Evolutionary conservation across 2,113 vertebrate genomes (phyloP).

Genomic region (Geococcyx californianus): DNA sequence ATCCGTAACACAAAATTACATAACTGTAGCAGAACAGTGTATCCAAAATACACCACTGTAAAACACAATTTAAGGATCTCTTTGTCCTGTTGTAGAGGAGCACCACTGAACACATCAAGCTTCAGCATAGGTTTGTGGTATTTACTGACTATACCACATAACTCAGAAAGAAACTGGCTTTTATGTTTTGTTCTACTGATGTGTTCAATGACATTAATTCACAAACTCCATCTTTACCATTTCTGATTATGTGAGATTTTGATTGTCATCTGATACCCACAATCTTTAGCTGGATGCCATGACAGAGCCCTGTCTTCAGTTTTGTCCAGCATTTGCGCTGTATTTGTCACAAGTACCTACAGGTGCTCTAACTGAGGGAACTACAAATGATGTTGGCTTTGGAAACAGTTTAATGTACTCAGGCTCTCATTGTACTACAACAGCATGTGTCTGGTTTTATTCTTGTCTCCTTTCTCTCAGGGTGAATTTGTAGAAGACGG

Average conservation of each 20-base stretch:
- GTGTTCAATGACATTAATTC: neutral
- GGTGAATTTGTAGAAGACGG: slow-evolving; percentile 99
- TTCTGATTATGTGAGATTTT: neutral
- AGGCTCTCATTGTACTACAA: neutral
- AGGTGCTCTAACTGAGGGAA: neutral
- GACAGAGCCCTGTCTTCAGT: neutral
- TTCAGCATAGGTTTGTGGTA: neutral
- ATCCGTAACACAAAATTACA: rapidly evolving
- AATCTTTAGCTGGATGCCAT: neutral
- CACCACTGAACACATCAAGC: neutral
- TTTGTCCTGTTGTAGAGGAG: neutral
- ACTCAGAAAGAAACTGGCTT: rapidly evolving
- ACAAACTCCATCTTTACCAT: neutral
- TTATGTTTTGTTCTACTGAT: neutral
- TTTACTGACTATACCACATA: neutral
- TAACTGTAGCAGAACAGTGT: neutral
- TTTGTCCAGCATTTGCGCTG: neutral
- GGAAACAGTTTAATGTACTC: neutral
- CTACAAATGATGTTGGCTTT: neutral
- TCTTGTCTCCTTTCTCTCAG: slow-evolving; percentile 66
- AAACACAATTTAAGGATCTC: neutral
- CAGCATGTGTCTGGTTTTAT: neutral
- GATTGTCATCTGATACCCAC: neutral
- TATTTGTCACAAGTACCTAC: neutral
- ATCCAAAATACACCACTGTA: neutral